Percentiles rank a stretch among this genome's conserved stretches.
These are phyloP conservation scores for Podargus strigoides DNA, from an alignment of 2,797 vertebrate genomes.

Conservation along the genomic window DNA sequence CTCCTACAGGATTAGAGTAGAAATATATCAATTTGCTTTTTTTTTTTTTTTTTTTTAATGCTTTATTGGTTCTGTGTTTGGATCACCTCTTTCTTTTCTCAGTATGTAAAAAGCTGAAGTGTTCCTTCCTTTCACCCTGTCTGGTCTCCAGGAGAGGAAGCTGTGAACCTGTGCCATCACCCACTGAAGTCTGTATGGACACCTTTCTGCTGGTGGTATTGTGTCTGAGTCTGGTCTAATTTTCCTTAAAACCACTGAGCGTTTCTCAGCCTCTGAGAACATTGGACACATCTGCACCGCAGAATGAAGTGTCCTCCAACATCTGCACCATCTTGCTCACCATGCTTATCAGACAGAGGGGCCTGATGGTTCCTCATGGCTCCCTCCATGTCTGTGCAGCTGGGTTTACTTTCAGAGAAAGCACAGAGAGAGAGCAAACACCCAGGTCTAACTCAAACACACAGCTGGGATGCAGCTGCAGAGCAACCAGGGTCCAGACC, in stretches of 20 bases:
- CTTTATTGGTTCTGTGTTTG: background rate
- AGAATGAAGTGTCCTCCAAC: background rate
- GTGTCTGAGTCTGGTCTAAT: background rate
- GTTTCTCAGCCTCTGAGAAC: background rate
- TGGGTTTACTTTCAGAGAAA: background rate
- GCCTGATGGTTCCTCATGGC: background rate
- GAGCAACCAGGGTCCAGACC: background rate
- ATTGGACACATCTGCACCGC: background rate
- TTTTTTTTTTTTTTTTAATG: too few relatives aligned
- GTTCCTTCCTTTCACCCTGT: background rate
- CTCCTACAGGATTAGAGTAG: conserved; percentile 77
- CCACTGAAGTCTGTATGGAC: background rate
- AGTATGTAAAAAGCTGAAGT: background rate
- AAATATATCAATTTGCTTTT: background rate
- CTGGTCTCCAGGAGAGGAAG: background rate
- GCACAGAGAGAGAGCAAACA: background rate
- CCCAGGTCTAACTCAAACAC: background rate
- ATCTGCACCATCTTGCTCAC: background rate
- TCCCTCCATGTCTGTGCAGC: background rate
- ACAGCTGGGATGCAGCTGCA: background rate
- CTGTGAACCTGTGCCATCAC: background rate
- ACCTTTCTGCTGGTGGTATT: background rate
- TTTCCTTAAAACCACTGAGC: background rate
- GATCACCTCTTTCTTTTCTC: background rate
- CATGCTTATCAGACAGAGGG: background rate